Percentiles rank a stretch among this genome's conserved stretches.
phyloP scores from a whole-genome alignment of 92 coral and sea anemone species.

The Phenganax marumi region DNA sequence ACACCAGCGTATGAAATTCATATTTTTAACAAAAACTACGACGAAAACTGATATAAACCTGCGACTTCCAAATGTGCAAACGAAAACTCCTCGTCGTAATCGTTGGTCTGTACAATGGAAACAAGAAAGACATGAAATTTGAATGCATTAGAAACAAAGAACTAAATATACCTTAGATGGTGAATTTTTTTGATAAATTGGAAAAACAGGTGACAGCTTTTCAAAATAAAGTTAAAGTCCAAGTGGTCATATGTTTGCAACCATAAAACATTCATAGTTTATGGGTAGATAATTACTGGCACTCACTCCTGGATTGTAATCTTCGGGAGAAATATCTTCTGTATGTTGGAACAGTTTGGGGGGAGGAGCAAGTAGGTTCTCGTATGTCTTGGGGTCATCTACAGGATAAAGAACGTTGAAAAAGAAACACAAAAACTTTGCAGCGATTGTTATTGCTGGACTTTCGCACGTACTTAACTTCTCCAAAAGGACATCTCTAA shows the following conservation, averaged over 20 bases:
- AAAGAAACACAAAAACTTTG: background rate
- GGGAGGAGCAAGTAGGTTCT: slow-evolving; percentile 7
- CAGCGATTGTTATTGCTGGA: too few species aligned
- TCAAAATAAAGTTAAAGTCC: background rate
- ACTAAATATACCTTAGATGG: background rate
- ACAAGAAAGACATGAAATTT: background rate
- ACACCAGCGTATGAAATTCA: background rate
- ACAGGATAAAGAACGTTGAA: background rate
- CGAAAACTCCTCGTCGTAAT: slow-evolving; percentile 18
- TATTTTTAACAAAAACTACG: background rate
- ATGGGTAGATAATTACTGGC: background rate
- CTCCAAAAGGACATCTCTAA: background rate
- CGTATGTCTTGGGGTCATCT: background rate
- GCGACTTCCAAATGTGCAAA: slow-evolving; percentile 22
- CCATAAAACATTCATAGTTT: background rate
- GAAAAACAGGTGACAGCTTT: too few species aligned
- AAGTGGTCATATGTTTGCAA: background rate
- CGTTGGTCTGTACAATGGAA: background rate
- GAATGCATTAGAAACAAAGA: background rate
- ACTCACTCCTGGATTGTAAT: slow-evolving; percentile 21
- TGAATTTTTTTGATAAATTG: too few species aligned
- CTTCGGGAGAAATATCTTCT: slow-evolving; percentile 4
- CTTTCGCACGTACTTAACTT: background rate
- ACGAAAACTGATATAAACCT: background rate
- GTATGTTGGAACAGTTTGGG: background rate